Base-by-base conservation (phyloP, 2,113 vertebrate genomes). In the Nesogale talazaci region DNA sequence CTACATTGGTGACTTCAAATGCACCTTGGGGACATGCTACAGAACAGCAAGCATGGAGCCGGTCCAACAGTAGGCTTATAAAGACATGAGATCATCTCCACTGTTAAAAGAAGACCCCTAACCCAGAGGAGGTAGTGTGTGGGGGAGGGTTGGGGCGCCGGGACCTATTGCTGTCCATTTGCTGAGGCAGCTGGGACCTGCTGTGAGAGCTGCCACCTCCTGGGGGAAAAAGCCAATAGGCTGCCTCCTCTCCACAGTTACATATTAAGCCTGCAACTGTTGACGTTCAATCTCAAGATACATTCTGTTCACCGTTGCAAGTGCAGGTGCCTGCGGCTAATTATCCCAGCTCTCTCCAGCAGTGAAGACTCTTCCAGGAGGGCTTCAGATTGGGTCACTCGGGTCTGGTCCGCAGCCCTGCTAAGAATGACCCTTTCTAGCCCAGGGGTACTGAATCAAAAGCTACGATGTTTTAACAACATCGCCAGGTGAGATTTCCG, bases 211-310 rank as follows among this genome's bases (percentile, higher is more conserved):
- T 88, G 82, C 86, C 86, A 92, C 93, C 94, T 95, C 95, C 97
- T 94, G 95, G 95, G 95, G 95, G 95, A 90, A 94, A 93, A 86
- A 96, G 94, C 94, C 95, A 96, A 93, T 70, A 90, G 95, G 94
- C 90, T 93, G 96, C 94, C 90, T 95, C 90, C 86, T 86, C 95
- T 88, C 95, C 86, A 85, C 83, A 0, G 97, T 85, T 95, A 90
- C 95, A 94, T 89, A 97, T 97, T 97, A 97, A 96, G 95, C 76
- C 91, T 94, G 94, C 88, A 94, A 96, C 95, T 97, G 96, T 96
- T 96, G 96, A 93, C 76, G 2, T 83, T 96, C 96, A 96, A 93
- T 96, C 94, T 96, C 92, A 92, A 52, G 93, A 95, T 94, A 93
- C 94, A 96, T 85, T 95, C 94, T 96, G 95, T 84, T 96, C 95